Percentiles rank a stretch among this genome's conserved stretches.
phyloP scores from a whole-genome alignment of 2,797 vertebrate genomes.

The Coreius guichenoti region DNA sequence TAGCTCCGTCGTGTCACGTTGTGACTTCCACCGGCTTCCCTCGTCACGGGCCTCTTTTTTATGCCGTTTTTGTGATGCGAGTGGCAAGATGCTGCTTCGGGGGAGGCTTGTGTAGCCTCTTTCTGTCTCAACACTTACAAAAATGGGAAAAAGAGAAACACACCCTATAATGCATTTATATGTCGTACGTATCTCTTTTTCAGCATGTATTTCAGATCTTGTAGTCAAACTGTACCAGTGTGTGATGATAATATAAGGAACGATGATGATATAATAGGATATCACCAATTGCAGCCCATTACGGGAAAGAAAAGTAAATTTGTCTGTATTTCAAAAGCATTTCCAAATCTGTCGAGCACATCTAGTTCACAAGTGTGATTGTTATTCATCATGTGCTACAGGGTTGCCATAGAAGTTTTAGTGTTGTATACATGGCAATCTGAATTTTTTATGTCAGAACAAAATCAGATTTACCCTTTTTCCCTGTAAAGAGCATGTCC shows the following conservation, averaged over 20 bases:
- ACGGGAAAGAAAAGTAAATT: not conserved
- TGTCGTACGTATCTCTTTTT: not conserved
- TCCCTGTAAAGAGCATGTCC: not conserved
- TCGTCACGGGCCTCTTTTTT: conserved; percentile 41
- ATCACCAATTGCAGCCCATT: not conserved
- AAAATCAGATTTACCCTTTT: not conserved
- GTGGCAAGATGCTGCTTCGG: conserved; percentile 26
- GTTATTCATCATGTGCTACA: not conserved
- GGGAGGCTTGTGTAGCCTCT: conserved; percentile 9
- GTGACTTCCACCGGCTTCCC: conserved; percentile 49
- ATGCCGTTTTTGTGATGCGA: conserved; percentile 30
- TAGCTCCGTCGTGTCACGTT: conserved; percentile 54
- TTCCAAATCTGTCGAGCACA: not conserved
- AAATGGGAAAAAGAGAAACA: not conserved
- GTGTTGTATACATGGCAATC: not conserved
- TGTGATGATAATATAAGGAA: not conserved
- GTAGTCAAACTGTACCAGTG: not conserved
- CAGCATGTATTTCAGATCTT: not conserved
- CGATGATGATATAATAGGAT: not conserved
- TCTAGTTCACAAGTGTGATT: not conserved
- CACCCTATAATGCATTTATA: not conserved
- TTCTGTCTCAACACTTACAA: not conserved
- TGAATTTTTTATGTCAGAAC: conserved; percentile 26
- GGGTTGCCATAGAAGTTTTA: not conserved
- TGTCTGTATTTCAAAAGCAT: not conserved